Conservation (phyloP, 2,113 vertebrate genomes). For the Pleuronectes platessa region DNA sequence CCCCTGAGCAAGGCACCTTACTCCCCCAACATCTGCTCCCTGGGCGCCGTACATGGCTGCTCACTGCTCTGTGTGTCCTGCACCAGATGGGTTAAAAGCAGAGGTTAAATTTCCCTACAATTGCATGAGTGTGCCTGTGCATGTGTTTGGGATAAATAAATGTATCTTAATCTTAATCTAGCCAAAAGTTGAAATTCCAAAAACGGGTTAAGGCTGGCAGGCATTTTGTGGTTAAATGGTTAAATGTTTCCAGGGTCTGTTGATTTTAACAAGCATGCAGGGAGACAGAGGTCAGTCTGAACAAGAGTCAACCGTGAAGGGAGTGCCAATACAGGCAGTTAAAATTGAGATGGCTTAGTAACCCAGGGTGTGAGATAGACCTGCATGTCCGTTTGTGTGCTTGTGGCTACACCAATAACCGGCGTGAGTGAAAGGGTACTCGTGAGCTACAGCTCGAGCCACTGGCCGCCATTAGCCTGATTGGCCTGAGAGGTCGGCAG, state of each 20-base stretch:
- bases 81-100: no score
- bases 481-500: constrained; percentile 79
- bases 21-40: no score
- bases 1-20: no score
- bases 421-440: constrained; percentile 45
- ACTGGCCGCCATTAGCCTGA: constrained; percentile 80
- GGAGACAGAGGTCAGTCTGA: constrained; percentile 72
- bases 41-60: no score
- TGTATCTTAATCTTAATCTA: no score
- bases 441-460: constrained; percentile 50
- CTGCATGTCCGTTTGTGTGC: constrained; percentile 27
- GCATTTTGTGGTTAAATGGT: constrained; percentile 25
- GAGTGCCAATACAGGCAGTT: constrained; percentile 61
- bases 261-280: constrained; percentile 63
- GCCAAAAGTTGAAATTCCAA: not conserved
- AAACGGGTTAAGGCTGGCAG: not conserved
- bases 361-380: constrained; percentile 49
- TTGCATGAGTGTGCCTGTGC: no score
- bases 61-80: no score
- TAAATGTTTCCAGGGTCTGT: constrained; percentile 28
- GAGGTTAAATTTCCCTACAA: no score
- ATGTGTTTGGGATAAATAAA: no score
- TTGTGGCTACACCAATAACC: constrained; percentile 14
- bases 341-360: constrained; percentile 74
- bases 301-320: constrained; percentile 53